Evolutionary conservation across 2,113 vertebrate species (phyloP), one percentile per base, ranked within the genome.

Genomic region (Peromyscus leucopus): DNA sequence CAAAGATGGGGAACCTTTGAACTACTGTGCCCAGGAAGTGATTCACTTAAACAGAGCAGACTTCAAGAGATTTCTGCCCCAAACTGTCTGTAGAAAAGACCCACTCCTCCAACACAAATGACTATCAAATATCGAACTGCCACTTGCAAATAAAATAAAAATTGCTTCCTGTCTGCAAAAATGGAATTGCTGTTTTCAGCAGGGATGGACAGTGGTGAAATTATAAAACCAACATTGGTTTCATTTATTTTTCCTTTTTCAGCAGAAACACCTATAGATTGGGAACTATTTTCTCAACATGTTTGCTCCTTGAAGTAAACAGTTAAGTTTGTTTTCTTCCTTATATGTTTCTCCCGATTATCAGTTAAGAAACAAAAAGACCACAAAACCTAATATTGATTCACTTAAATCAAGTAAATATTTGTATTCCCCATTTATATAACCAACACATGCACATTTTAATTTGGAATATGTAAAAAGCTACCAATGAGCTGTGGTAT

Each of bases 91-190:
- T 11, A 33, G 46, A 79, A 88, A 75, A 74, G 12, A 22, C 2
- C 15, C 8, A 16, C 9, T 74, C 21, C n/a, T 4, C 12, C 57
- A 42, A 3, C 51, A 75, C n/a, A 95, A 96, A 87, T 21, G 9
- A 57, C 12, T 39, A 1, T 12, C 21, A 31, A 65, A 9, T 36
- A 48, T 79, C 17, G 26, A 89, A 82, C 90, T 48, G 31, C 2
- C 26, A 96, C 61, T 91, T 97, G 61, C 67, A 92, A 93, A 86
- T 51, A 33, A 94, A 92, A 74, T 9, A 61, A 86, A 96, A 61
- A 51, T 67, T 46, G 28, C 26, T 84, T 89, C 69, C 74, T 48
- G 4, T 65, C 65, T 80, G 67, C 31, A 89, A 90, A 87, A 74
- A 63, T 17, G 0, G 15, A 61, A 91, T 65, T 76, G n/a, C 31